These are phyloP conservation scores for Harpagoxenus sublaevis DNA, from an alignment of 2,888 invertebrate species.

Conservation along the genomic window DNA sequence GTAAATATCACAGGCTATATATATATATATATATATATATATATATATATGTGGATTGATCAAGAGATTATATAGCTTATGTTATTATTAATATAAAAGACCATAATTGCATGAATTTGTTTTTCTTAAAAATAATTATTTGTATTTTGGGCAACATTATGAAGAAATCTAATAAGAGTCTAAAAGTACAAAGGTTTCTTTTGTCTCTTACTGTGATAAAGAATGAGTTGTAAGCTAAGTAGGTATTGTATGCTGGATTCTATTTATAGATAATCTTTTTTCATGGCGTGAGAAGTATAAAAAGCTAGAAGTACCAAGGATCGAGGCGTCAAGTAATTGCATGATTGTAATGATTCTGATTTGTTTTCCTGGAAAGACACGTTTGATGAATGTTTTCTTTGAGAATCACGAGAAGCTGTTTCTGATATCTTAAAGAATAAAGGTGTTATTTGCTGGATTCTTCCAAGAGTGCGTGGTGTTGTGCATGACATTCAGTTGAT, in stretches of 20 bases:
- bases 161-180: not conserved
- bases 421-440: not conserved
- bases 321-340: not conserved
- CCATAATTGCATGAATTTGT: not conserved
- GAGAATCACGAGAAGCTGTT: not conserved
- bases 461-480: not conserved
- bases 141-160: not conserved
- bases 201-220: not conserved
- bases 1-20: not conserved
- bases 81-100: not conserved
- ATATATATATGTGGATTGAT: too few species aligned
- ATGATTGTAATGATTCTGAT: slow-evolving; percentile 3
- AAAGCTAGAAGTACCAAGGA: not conserved
- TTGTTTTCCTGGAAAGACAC: slow-evolving; percentile 2
- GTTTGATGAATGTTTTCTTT: not conserved
- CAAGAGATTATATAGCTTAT: not conserved
- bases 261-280: slow-evolving; percentile 9
- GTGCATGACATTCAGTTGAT: not conserved
- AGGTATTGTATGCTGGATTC: not conserved
- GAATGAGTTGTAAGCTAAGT: not conserved
- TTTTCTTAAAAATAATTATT: not conserved
- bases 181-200: not conserved
- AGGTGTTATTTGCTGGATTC: not conserved
- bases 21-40: too few species aligned
- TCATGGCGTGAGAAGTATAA: not conserved